Evolutionary conservation across 1,140 invertebrate genomes (phyloP).

Genomic region (Drosophila repleta): DNA sequence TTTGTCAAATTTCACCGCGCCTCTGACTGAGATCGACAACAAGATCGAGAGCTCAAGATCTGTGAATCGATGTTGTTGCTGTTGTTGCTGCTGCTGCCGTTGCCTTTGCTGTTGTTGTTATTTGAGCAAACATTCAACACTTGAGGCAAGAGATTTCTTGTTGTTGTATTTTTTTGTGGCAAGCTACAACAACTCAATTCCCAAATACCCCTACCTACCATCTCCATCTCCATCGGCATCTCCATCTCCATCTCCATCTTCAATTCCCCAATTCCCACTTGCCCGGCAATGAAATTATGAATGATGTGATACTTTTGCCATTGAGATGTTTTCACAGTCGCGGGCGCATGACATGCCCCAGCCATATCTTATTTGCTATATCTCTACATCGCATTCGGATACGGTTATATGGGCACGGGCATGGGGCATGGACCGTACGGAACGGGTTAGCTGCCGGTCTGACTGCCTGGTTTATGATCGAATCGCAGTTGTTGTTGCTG

Average conservation of each 20-base stretch:
- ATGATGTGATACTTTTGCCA: slow-evolving; percentile 84
- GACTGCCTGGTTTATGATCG: slow-evolving; percentile 43
- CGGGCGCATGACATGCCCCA: slow-evolving; percentile 77
- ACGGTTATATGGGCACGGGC: slow-evolving; percentile 28
- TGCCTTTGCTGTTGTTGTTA: slow-evolving; percentile 70
- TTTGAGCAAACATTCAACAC: slow-evolving; percentile 82
- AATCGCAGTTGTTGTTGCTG: slow-evolving; percentile 50
- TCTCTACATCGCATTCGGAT: slow-evolving; percentile 70
- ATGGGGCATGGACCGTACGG: slow-evolving; percentile 24
- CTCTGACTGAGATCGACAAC: slow-evolving; percentile 63
- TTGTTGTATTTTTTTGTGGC: slow-evolving; percentile 67
- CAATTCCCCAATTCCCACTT: slow-evolving; percentile 45
- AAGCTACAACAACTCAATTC: slow-evolving; percentile 80
- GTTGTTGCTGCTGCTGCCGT: slow-evolving; percentile 1
- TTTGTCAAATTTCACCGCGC: slow-evolving; percentile 81
- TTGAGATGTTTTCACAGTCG: slow-evolving; percentile 83
- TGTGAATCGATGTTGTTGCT: slow-evolving; percentile 48
- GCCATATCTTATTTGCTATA: slow-evolving; percentile 82
- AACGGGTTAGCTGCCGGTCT: slow-evolving; percentile 27
- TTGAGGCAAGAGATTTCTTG: slow-evolving; percentile 81
- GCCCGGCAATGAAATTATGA: slow-evolving; percentile 81
- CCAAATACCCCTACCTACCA: neutral
- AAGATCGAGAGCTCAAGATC: slow-evolving; percentile 60
- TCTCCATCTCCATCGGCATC: neutral
- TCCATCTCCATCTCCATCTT: slow-evolving; percentile 1